Evolutionary conservation across 92 coral and sea anemone species (phyloP).

Genomic region (Pocillopora meandrina): DNA sequence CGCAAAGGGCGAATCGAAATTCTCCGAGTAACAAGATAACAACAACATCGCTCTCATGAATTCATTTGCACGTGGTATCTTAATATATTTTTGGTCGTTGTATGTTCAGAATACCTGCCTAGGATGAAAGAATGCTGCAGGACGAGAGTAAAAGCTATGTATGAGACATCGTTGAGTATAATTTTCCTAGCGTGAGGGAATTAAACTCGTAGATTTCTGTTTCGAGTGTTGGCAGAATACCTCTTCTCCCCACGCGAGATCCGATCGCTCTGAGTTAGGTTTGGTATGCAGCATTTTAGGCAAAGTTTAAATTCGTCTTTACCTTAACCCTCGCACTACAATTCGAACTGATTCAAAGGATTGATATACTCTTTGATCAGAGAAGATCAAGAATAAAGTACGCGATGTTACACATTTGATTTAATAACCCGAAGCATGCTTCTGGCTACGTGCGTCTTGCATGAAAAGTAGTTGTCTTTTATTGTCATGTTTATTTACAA

Average conservation of each 20-base stretch:
- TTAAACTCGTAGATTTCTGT: slow-evolving; percentile 24
- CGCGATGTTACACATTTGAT: background rate
- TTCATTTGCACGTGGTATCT: slow-evolving; percentile 43
- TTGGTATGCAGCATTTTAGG: slow-evolving; percentile 29
- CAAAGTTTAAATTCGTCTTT: background rate
- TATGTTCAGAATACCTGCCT: slow-evolving; percentile 1
- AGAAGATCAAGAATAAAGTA: background rate
- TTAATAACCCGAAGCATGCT: background rate
- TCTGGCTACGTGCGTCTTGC: slow-evolving; percentile 33
- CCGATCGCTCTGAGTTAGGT: background rate
- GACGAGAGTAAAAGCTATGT: background rate
- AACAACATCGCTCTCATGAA: slow-evolving; percentile 29
- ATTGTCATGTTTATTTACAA: slow-evolving; percentile 74
- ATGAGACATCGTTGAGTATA: slow-evolving; percentile 2
- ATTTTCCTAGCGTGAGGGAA: slow-evolving; percentile 36
- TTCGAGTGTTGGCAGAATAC: slow-evolving; percentile 16
- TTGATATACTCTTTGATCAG: background rate
- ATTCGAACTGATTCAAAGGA: background rate
- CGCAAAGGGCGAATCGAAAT: slow-evolving; percentile 7
- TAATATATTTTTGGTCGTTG: slow-evolving; percentile 31
- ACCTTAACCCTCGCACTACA: background rate
- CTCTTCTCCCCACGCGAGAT: slow-evolving; percentile 40
- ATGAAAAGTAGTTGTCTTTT: slow-evolving; percentile 24
- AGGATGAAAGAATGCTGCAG: slow-evolving; percentile 8
- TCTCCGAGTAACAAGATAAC: slow-evolving; percentile 20